Evolutionary conservation across 1,140 invertebrate species (phyloP), one percentile per base, ranked within the genome.

Genomic region (Heliothis subflexa): DNA sequence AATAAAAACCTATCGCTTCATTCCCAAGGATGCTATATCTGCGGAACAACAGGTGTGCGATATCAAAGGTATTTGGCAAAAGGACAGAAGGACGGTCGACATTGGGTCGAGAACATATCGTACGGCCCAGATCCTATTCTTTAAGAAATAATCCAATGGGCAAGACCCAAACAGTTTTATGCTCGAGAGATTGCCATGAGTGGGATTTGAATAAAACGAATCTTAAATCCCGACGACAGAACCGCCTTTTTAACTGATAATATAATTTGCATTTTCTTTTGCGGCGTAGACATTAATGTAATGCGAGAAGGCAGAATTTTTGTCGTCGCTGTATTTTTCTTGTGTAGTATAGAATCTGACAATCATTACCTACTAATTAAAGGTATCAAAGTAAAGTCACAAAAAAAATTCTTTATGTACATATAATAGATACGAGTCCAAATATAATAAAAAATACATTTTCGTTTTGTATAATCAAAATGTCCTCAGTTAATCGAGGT

Each of bases 121-220:
- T n/a, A 64, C 33, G n/a, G 61, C 61, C 61, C 18, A 13, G 25
- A 49, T 68, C 45, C 45, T 21, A 50, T 68, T 49, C 47, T 70
- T 70, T 50, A 70, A 50, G 66, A 52, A 70, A 70, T 70, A 70
- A 70, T 70, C 66, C 66, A 50, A 25, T 50, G 45, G 21, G 47
- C 47, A 13, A 18, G 66, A 52, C 14, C 47, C 49, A 7, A 70
- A 70, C 66, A 70, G 66, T 70, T 70, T 70, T 70, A 70, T 52
- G 66, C 49, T 52, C 66, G 13, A 70, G 62, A 66, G 16, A 66
- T 47, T 47, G 40, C 14, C 66, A 50, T 28, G 49, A 52, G 66
- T 52, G 49, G 66, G 66, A 70, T 70, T 70, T 70, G 66, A 70
- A 70, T 70, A 70, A 70, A 70, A 70, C 52, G 66, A 70, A 70